Percentiles rank a stretch among this genome's conserved stretches.
Conservation (phyloP, 2,113 vertebrate genomes). For the Trochalopteron elliotii region DNA sequence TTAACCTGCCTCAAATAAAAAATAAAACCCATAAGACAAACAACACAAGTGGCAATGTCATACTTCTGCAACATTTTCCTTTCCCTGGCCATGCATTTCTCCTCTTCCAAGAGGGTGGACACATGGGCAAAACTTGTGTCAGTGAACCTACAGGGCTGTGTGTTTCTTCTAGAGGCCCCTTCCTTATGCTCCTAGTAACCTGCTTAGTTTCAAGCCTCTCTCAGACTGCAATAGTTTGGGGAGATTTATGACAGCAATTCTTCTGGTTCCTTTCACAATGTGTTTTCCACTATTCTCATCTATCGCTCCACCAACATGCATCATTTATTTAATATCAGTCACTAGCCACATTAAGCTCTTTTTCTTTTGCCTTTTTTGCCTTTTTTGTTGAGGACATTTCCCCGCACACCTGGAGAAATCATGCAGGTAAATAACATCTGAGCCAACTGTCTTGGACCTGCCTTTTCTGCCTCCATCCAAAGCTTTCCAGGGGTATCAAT, state of each 20-base stretch:
- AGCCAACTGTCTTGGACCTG: conserved; percentile 44
- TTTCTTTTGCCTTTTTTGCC: not conserved
- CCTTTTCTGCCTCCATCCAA: conserved; percentile 25
- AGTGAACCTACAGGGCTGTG: not conserved
- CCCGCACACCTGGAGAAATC: not conserved
- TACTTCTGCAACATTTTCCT: not conserved
- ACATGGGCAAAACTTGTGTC: not conserved
- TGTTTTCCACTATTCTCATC: conserved; percentile 29
- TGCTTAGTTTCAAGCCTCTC: not conserved
- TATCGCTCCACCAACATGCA: conserved; percentile 48
- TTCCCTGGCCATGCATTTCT: not conserved
- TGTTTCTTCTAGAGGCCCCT: not conserved
- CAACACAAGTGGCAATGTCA: not conserved
- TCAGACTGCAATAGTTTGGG: conserved; percentile 16
- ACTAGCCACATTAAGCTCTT: conserved; percentile 22
- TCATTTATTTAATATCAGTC: conserved; percentile 56
- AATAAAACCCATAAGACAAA: not conserved
- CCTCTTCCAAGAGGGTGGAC: not conserved
- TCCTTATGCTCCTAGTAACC: not conserved
- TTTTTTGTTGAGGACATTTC: not conserved
- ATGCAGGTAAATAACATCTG: conserved; percentile 35
- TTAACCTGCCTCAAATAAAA: conserved; percentile 51
- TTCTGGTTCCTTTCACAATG: conserved; percentile 36
- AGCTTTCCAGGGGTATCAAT: conserved; percentile 51
- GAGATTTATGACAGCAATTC: conserved; percentile 56